These are phyloP conservation scores for Oligia strigilis DNA, from an alignment of 2,888 invertebrate genomes.

Conservation along the genomic window DNA sequence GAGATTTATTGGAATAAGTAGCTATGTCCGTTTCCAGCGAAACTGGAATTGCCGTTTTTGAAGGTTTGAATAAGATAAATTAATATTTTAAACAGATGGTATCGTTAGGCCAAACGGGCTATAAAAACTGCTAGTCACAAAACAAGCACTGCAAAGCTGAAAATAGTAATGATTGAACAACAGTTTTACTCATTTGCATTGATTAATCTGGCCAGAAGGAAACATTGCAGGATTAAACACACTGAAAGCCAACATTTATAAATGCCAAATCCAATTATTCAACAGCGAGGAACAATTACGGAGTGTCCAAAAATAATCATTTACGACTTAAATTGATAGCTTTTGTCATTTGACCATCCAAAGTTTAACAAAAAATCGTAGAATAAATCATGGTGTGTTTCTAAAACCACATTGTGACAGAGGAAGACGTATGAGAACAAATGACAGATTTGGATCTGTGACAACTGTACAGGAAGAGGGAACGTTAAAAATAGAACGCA, in stretches of 20 bases:
- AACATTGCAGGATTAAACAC: slow-evolving; percentile 20
- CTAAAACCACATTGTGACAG: slow-evolving; percentile 66
- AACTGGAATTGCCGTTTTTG: slow-evolving; percentile 7
- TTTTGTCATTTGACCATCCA: slow-evolving; percentile 38
- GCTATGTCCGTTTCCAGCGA: slow-evolving; percentile 1
- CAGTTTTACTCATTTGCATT: slow-evolving; percentile 44
- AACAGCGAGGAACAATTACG: slow-evolving; percentile 24
- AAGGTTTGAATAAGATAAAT: neutral
- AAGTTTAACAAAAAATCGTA: slow-evolving; percentile 54
- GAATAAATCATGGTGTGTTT: slow-evolving; percentile 40
- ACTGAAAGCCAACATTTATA: slow-evolving; percentile 35
- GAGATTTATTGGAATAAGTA: slow-evolving; percentile 37
- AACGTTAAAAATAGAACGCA: slow-evolving; percentile 71
- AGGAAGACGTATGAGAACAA: slow-evolving; percentile 69
- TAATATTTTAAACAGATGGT: neutral
- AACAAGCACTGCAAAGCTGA: slow-evolving; percentile 19
- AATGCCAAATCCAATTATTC: slow-evolving; percentile 33
- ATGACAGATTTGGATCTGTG: slow-evolving; percentile 75
- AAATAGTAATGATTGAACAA: slow-evolving; percentile 44
- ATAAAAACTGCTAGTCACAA: neutral
- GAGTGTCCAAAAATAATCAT: slow-evolving; percentile 35
- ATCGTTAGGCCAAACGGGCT: neutral
- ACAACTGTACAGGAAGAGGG: slow-evolving; percentile 79
- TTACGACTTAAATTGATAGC: slow-evolving; percentile 52
- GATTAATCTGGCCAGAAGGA: slow-evolving; percentile 30